Conservation (phyloP, 2,797 vertebrate species). For the Eurystomus glaucurus region DNA sequence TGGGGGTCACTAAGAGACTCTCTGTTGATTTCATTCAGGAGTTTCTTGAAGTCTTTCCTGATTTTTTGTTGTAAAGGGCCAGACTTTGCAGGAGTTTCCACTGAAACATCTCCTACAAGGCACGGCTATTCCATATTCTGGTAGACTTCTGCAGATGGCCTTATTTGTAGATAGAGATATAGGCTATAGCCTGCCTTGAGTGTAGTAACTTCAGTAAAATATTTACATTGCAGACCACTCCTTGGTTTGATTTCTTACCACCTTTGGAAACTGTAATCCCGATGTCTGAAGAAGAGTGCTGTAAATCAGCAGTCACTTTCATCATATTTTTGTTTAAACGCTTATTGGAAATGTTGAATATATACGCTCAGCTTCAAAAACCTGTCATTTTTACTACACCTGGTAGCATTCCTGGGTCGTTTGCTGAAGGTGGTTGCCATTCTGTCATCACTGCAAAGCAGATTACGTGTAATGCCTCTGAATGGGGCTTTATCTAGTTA, state of each 20-base stretch:
- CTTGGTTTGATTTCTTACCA: neutral
- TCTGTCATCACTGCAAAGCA: neutral
- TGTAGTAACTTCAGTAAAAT: neutral
- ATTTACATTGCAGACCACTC: neutral
- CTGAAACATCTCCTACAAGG: neutral
- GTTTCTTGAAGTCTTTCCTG: neutral
- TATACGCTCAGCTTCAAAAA: neutral
- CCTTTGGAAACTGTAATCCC: neutral
- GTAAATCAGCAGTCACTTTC: neutral
- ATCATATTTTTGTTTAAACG: neutral
- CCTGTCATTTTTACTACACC: neutral
- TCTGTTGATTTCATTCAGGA: neutral
- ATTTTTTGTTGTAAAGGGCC: neutral
- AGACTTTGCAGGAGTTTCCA: neutral
- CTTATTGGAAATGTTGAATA: neutral
- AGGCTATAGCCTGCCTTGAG: neutral
- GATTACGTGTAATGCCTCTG: neutral
- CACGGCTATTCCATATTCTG: neutral
- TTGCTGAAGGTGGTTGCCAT: neutral
- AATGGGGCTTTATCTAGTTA: neutral
- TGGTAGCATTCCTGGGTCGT: neutral
- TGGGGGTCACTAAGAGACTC: neutral
- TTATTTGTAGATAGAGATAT: neutral
- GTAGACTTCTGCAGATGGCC: neutral
- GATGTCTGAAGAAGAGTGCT: neutral